Conservation (phyloP, 2,888 invertebrate species). For the Marasmarcha lunaedactyla region DNA sequence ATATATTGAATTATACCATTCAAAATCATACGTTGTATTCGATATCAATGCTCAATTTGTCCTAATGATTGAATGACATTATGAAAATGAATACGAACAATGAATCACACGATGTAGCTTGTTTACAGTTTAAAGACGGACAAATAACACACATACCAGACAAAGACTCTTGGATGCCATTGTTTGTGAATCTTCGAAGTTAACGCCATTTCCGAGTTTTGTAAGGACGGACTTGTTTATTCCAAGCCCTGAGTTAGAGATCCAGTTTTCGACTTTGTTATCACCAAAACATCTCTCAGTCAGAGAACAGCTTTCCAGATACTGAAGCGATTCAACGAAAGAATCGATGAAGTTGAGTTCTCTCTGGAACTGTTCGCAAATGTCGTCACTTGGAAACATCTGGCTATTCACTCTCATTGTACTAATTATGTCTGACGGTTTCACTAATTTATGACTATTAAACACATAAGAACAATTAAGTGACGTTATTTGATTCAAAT, state of each 20-base stretch:
- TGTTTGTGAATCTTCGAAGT: constrained; percentile 47
- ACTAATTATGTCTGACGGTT: constrained; percentile 59
- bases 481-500: constrained; percentile 30
- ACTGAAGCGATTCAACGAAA: constrained; percentile 58
- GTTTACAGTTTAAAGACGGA: constrained; percentile 49
- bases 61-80: no score
- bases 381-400: constrained; percentile 40
- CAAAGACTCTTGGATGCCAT: constrained; percentile 64
- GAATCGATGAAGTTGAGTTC: constrained; percentile 63
- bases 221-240: constrained; percentile 37
- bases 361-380: constrained; percentile 54
- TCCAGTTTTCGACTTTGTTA: constrained; percentile 32
- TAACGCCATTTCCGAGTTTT: constrained; percentile 42
- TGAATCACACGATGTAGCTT: constrained; percentile 9
- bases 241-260: constrained; percentile 31
- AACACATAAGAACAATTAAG: constrained; percentile 34
- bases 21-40: no score
- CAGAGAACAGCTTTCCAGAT: constrained; percentile 47
- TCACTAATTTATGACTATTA: constrained; percentile 43
- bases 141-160: constrained; percentile 56
- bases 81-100: no score
- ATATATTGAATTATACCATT: constrained; percentile 3
- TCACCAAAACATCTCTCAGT: constrained; percentile 35
- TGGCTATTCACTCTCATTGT: constrained; percentile 44
- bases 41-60: no score